Base-by-base conservation (phyloP, 2,797 vertebrate genomes). In the Sebastes flavidus region DNA sequence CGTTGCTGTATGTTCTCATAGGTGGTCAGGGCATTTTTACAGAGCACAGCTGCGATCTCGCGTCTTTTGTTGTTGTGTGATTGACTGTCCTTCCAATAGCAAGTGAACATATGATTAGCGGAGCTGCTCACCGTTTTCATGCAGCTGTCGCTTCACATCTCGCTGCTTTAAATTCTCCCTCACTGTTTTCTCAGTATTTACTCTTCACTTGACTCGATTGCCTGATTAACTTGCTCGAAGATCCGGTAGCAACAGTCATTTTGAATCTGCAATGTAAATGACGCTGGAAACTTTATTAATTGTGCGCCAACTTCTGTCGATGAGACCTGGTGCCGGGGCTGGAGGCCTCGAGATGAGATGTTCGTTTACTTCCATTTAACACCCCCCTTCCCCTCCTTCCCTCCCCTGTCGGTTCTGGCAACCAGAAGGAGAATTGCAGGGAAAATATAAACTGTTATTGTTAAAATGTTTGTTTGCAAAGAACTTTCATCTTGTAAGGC, bases 401-500 rank as follows among this genome's bases (percentile, higher is more conserved):
- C 81, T 87, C 87, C 90, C 84, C 74, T 91, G 92, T 92, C 73
- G 77, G 79, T 79, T 92, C 88, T 89, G 87, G 89, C 87, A 87
- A 93, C 87, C 91, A 93, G 92, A 93, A 92, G 88, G 87, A 92
- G 90, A 95, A 94, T 85, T 20, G 87, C 87, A 91, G 87, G 90
- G 92, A 94, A 49, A 91, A 94, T 93, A 94, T 94, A 93, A 96
- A 95, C 94, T 95, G 92, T 95, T 96, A 95, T 96, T 96, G 95
- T 95, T 95, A 94, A 95, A 95, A 95, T 96, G 95, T 96, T 96
- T 96, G 95, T 95, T 95, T 96, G 95, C 91, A 91, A 90, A 95
- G 93, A 96, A 96, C 95, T 96, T 96, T 96, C 94, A 96, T 96
- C 94, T 96, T 87, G 92, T 92, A 92, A 88, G 87, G 93, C 95